These are phyloP conservation scores for Stigmatopora nigra DNA, from an alignment of 2,113 vertebrate species.

Conservation along the genomic window DNA sequence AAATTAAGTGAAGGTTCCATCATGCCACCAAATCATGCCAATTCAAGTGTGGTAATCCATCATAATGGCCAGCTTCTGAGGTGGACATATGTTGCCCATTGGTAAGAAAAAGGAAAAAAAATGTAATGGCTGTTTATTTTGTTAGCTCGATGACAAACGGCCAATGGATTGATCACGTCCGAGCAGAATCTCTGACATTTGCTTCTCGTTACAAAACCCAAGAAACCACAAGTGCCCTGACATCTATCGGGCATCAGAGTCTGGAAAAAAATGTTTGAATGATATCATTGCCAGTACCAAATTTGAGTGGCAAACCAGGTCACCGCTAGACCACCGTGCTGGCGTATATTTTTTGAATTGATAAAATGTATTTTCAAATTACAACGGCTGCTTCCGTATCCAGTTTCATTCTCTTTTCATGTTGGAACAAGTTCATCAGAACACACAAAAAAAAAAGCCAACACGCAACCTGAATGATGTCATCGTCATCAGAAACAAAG, in stretches of 20 bases:
- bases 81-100: constrained; percentile 53
- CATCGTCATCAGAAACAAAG: constrained; percentile 41
- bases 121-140: constrained; percentile 41
- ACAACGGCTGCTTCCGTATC: not conserved
- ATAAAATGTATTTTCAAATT: constrained; percentile 41
- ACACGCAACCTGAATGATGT: constrained; percentile 47
- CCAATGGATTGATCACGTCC: constrained; percentile 42
- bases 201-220: constrained; percentile 47
- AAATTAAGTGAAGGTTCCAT: not conserved
- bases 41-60: constrained; percentile 32
- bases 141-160: constrained; percentile 38
- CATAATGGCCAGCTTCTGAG: constrained; percentile 28
- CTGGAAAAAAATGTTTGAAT: not conserved
- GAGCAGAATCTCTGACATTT: constrained; percentile 52
- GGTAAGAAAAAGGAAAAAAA: not conserved
- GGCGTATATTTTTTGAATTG: not conserved
- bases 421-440: not conserved
- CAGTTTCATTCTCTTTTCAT: not conserved
- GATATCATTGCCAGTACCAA: not conserved
- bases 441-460: constrained; percentile 26
- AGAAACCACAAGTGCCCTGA: constrained; percentile 23
- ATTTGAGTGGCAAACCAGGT: not conserved
- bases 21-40: not conserved
- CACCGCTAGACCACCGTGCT: not conserved
- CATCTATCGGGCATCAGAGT: constrained; percentile 14